Base-by-base conservation (phyloP, 2,113 vertebrate genomes). In the Austrofundulus limnaeus region DNA sequence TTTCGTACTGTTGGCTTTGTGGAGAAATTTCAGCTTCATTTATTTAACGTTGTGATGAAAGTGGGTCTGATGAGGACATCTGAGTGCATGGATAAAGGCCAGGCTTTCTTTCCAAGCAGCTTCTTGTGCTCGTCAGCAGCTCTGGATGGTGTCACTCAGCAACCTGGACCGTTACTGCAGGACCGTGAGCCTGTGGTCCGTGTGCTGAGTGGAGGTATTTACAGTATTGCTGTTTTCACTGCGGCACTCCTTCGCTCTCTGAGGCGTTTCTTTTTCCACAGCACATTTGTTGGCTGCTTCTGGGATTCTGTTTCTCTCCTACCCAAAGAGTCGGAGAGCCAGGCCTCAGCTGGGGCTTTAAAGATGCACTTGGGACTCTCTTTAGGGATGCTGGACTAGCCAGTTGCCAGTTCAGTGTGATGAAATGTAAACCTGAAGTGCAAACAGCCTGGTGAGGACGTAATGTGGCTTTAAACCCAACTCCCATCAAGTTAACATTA, bases 261-360 rank as follows among this genome's bases (percentile, higher is more conserved):
- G 72, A 64, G 72, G 19, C 61, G 58, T 85, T 84, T 76, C 76
- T 75, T 88, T 87, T 85, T 86, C 81, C 80, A 77, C 66, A 59
- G 71, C 68, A 66, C 75, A 80, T 81, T 87, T 67, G 63, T 66
- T 14, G 62, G 51, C 70, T 78, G 70, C 78, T 70, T 69, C 68
- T 78, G 39, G 75, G 70, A 80, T 86, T 77, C 52, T 54, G 73
- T 82, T 80, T 77, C 75, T 60, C 63, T 66, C 31, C 60, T 43
- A 66, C 50, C 68, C 74, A 56, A 72, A 59, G 77, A 54, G 63
- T 61, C 9, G 0, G 49, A 56, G 68, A 68, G 65, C 61, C 59
- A 55, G 60, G 62, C 70, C 75, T 65, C 75, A 81, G 77, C 70
- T 59, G 71, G 73, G 67, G 60, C 72, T 61, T 56, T 77, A 76